Evolutionary conservation across 2,797 vertebrate genomes (phyloP).

Genomic region (Gastrophryne carolinensis): DNA sequence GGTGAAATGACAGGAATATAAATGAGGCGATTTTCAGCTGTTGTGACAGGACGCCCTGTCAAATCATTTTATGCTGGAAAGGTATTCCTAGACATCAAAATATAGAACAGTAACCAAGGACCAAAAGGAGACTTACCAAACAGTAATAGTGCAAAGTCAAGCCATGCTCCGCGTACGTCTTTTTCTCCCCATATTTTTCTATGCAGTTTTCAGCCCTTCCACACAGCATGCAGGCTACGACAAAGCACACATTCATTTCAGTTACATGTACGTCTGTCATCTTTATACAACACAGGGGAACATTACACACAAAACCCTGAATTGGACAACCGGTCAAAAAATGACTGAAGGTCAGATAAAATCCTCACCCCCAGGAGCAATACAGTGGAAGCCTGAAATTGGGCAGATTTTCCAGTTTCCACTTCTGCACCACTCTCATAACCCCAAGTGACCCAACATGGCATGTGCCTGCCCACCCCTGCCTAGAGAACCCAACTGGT

Average conservation of each 20-base stretch:
- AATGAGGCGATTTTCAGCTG: background rate
- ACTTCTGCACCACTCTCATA: too few relatives aligned
- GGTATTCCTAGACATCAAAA: background rate
- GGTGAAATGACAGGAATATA: background rate
- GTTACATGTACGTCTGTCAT: too few relatives aligned
- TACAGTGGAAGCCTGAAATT: too few relatives aligned
- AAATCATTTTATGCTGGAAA: background rate
- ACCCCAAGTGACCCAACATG: too few relatives aligned
- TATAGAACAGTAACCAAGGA: background rate
- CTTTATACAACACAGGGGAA: too few relatives aligned
- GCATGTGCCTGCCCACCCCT: too few relatives aligned
- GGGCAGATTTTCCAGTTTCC: too few relatives aligned
- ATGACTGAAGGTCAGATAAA: too few relatives aligned
- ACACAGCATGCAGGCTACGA: constrained; percentile 85
- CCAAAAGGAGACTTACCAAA: constrained; percentile 74
- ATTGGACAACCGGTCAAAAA: too few relatives aligned
- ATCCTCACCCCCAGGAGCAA: too few relatives aligned
- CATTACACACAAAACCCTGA: too few relatives aligned
- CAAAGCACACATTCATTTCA: background rate
- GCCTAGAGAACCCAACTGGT: too few relatives aligned
- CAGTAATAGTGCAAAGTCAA: constrained; percentile 92
- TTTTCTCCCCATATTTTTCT: constrained; percentile 88
- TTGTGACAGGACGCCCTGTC: background rate
- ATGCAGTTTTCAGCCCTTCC: constrained; percentile 79
- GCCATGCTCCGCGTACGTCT: constrained; percentile 72